Conservation (phyloP, 37 sponge, comb jelly and placozoan genomes). For the Oopsacas minuta region DNA sequence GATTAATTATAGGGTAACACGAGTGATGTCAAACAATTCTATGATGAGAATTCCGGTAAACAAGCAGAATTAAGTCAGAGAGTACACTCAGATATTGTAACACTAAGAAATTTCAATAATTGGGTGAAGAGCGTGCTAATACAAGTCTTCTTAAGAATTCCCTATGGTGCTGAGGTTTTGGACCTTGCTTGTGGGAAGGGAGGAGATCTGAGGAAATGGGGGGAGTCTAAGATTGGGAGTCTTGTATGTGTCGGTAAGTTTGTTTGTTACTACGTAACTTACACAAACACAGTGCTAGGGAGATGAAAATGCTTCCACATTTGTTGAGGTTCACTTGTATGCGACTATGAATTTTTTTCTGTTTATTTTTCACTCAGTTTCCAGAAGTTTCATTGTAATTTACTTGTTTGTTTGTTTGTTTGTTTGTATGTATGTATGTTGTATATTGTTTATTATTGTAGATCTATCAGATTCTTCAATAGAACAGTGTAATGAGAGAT, state of each 20-base stretch:
- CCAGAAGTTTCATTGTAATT: too few species aligned
- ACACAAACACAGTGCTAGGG: too few species aligned
- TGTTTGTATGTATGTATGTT: too few species aligned
- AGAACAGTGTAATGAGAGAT: conserved; percentile 37
- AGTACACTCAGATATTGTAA: conserved; percentile 34
- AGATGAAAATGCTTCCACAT: too few species aligned
- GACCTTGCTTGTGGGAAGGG: conserved; percentile 99
- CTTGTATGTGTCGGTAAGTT: conserved; percentile 71
- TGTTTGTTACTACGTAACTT: neutral
- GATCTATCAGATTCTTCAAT: conserved; percentile 83
- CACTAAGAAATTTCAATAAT: conserved; percentile 94
- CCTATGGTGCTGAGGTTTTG: conserved; percentile 38
- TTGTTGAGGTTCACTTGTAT: too few species aligned
- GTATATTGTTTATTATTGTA: too few species aligned
- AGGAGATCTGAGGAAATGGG: conserved; percentile 95
- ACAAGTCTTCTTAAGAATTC: conserved; percentile 35
- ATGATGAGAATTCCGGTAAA: neutral
- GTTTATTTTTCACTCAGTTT: too few species aligned
- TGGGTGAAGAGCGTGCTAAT: conserved; percentile 98
- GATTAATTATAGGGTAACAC: neutral
- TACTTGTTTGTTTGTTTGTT: neutral
- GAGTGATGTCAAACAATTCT: conserved; percentile 11
- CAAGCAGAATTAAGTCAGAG: neutral
- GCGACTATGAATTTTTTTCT: too few species aligned
- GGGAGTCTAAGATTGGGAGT: conserved; percentile 57